Conservation (phyloP, 2,113 vertebrate species). For the Scopus umbretta region DNA sequence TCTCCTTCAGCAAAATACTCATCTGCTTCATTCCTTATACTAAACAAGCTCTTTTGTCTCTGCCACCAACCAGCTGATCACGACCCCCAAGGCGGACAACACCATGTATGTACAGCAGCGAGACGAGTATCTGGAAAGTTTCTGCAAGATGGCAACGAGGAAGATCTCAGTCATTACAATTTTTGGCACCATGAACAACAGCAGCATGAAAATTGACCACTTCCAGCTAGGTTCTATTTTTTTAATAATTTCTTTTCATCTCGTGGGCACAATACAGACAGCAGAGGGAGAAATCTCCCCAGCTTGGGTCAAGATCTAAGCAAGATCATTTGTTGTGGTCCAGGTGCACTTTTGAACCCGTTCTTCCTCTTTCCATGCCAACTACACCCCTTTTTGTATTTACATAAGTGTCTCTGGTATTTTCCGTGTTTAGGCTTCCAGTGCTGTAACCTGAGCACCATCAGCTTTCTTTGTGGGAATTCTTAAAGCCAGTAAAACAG, state of each 20-base stretch:
- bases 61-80: constrained; percentile 82
- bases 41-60: constrained; percentile 50
- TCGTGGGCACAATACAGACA: neutral
- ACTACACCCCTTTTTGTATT: neutral
- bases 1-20: neutral
- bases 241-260: neutral
- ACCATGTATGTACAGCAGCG: constrained; percentile 93
- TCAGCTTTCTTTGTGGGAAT: neutral
- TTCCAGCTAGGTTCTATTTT: constrained; percentile 89
- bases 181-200: constrained; percentile 90
- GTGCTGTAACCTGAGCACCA: neutral
- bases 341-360: neutral
- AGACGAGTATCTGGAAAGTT: constrained; percentile 94
- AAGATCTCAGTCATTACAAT: constrained; percentile 94
- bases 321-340: neutral
- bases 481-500: neutral
- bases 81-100: constrained; percentile 83
- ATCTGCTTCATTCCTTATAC: neutral
- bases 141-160: constrained; percentile 98
- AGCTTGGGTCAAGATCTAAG: neutral
- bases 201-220: constrained; percentile 98
- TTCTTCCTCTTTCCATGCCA: neutral
- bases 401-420: neutral
- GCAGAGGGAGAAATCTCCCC: neutral
- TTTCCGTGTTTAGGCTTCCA: neutral